phyloP scores from a whole-genome alignment of 2,113 vertebrate genomes.

The Natator depressus region DNA sequence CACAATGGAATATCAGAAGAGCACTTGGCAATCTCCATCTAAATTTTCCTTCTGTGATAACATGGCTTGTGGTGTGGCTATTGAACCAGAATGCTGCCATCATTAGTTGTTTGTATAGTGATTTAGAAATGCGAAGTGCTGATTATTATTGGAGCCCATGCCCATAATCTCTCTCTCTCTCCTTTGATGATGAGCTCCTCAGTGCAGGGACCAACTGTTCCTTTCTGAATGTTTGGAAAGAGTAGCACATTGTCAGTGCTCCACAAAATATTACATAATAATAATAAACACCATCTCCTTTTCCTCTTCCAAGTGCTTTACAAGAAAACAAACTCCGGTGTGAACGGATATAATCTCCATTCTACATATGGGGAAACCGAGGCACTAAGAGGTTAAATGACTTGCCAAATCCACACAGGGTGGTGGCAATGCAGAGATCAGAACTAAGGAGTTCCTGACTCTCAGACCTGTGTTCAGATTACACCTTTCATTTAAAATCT shows the following conservation, averaged over 20 bases:
- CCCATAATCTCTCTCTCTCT: fast-evolving
- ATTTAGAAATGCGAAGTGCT: not conserved
- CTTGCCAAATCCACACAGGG: not conserved
- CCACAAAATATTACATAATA: no score
- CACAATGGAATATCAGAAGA: fast-evolving
- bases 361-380: fast-evolving
- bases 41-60: fast-evolving
- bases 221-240: fast-evolving
- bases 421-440: not conserved
- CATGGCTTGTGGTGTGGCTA: fast-evolving
- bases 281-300: no score
- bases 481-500: not conserved
- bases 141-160: fast-evolving
- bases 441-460: not conserved
- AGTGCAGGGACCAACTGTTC: not conserved
- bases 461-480: not conserved
- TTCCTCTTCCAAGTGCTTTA: not conserved
- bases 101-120: not conserved
- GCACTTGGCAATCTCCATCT: not conserved
- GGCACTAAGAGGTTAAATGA: not conserved
- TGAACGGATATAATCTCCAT: not conserved
- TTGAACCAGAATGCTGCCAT: not conserved
- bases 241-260: not conserved
- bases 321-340: not conserved
- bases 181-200: fast-evolving